A percentile compares a stretch with the other conserved stretches of the same genome.
phyloP scores from a whole-genome alignment of 2,797 vertebrate species.

The Helarctos malayanus region DNA sequence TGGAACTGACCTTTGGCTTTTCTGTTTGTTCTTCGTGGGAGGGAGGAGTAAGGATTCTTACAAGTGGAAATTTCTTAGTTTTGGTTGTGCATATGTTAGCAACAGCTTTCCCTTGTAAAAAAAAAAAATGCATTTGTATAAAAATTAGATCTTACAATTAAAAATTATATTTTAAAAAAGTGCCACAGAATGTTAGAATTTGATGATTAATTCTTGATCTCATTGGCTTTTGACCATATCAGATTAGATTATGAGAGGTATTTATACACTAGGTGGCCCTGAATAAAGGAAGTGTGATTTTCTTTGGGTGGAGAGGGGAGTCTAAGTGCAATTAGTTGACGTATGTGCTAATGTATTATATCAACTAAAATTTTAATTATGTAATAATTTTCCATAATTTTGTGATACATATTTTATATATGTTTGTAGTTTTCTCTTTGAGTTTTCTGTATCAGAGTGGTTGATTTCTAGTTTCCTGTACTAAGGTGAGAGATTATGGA shows the following conservation, averaged over 20 bases:
- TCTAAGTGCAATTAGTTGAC: neutral
- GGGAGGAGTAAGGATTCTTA: neutral
- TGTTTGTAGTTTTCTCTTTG: neutral
- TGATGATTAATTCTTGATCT: conserved; percentile 25
- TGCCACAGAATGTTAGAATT: conserved; percentile 11
- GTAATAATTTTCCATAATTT: conserved; percentile 10
- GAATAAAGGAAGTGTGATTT: neutral
- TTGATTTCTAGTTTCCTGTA: neutral
- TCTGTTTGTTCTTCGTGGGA: neutral
- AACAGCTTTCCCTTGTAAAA: neutral
- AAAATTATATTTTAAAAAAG: neutral
- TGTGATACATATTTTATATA: neutral
- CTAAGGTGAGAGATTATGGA: neutral
- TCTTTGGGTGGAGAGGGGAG: neutral
- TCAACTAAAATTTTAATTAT: conserved; percentile 19
- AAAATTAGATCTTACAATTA: neutral
- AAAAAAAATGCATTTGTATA: conserved; percentile 19
- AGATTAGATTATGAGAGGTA: neutral
- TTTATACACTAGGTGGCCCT: neutral
- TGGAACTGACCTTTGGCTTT: conserved; percentile 31
- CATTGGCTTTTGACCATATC: neutral
- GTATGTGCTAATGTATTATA: neutral
- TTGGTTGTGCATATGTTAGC: neutral
- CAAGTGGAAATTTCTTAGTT: neutral
- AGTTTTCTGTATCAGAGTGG: neutral